Conservation (phyloP, 2,888 invertebrate species). For the Clitarchus hookeri region DNA sequence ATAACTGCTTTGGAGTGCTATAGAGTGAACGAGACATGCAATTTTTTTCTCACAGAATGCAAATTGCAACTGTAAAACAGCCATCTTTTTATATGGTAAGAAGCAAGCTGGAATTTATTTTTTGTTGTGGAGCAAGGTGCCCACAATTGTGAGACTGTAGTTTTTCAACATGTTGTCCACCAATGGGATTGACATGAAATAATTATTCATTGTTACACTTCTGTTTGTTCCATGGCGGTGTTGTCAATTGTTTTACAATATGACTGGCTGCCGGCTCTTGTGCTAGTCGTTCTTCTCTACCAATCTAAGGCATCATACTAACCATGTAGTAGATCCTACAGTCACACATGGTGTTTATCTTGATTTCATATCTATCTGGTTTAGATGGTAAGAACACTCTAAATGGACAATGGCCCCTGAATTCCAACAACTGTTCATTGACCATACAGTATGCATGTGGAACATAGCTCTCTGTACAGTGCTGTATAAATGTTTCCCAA, state of each 20-base stretch:
- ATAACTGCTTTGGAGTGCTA: constrained; percentile 40
- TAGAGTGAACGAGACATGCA: constrained; percentile 30
- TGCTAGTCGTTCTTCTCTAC: background rate
- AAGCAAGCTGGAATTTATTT: background rate
- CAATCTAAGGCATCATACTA: background rate
- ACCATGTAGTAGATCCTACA: too few species aligned
- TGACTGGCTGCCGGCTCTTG: background rate
- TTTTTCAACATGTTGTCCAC: background rate
- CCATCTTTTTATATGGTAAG: background rate
- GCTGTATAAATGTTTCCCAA: background rate
- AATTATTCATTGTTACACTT: background rate
- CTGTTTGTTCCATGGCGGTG: background rate
- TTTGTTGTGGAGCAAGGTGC: background rate
- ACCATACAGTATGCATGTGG: constrained; percentile 38
- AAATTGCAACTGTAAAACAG: background rate
- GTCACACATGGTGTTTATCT: too few species aligned
- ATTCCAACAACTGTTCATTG: constrained; percentile 47
- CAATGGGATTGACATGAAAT: background rate
- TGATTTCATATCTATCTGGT: too few species aligned
- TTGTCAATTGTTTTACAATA: background rate
- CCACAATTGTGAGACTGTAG: background rate
- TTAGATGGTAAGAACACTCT: constrained; percentile 39
- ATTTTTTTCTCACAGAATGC: background rate
- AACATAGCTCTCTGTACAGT: constrained; percentile 35
- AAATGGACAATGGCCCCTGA: constrained; percentile 45